A percentile compares a stretch with the other conserved stretches of the same genome.
These are phyloP conservation scores for Tragulus kanchil DNA, from an alignment of 2,113 vertebrate genomes.

Conservation along the genomic window DNA sequence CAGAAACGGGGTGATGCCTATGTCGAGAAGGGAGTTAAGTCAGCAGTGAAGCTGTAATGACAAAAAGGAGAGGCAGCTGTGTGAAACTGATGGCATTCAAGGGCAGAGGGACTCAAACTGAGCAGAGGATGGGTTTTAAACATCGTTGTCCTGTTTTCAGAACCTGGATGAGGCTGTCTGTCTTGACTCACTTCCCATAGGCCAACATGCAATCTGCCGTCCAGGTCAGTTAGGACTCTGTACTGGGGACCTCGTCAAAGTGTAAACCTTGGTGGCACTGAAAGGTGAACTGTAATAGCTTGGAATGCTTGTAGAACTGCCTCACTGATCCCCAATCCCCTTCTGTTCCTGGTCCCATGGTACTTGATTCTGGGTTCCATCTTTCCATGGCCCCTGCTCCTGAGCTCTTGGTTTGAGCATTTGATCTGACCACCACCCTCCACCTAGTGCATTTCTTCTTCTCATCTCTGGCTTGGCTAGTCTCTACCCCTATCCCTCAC, in stretches of 20 bases:
- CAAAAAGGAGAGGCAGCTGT: not conserved
- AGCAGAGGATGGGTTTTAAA: rapidly evolving
- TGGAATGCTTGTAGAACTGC: rapidly evolving
- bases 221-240: not conserved
- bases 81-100: not conserved
- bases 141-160: not conserved
- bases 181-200: not conserved
- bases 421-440: rapidly evolving
- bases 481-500: rapidly evolving
- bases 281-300: not conserved
- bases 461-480: not conserved
- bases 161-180: not conserved
- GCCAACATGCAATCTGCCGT: not conserved
- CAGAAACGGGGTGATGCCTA: not conserved
- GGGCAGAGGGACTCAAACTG: rapidly evolving
- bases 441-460: rapidly evolving
- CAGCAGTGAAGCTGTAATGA: not conserved
- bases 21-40: slow-evolving; percentile 21
- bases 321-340: not conserved
- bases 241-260: not conserved
- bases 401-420: not conserved
- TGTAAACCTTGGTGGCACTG: not conserved
- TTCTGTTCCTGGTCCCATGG: rapidly evolving
- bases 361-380: not conserved
- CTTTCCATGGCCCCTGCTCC: rapidly evolving